Conservation (phyloP, 1,140 invertebrate species). For the Oreohelix idahoensis region DNA sequence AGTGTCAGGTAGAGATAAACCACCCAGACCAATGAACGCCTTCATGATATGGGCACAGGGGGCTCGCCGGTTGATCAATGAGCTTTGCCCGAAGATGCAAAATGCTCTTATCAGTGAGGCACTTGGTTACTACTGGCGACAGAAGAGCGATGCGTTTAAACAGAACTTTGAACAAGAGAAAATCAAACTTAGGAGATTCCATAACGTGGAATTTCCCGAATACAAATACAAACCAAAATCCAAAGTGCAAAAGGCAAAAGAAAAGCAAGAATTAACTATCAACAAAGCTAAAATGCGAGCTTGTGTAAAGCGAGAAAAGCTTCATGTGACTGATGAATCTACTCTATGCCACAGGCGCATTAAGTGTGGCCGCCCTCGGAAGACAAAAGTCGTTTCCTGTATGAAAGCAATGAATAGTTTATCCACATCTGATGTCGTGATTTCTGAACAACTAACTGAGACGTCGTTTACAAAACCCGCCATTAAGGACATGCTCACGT, state of each 20-base stretch:
- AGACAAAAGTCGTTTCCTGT: background rate
- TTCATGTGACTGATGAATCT: background rate
- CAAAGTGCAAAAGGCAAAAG: conserved; percentile 41
- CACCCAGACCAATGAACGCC: conserved; percentile 37
- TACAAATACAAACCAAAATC: conserved; percentile 41
- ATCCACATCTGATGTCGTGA: background rate
- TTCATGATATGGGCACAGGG: conserved; percentile 42
- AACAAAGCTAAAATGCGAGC: conserved; percentile 33
- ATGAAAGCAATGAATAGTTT: background rate
- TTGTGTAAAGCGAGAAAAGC: conserved; percentile 12
- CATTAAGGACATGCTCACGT: conserved; percentile 33
- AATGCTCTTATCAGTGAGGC: conserved; percentile 37
- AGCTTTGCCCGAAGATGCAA: conserved; percentile 38
- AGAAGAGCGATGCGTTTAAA: conserved; percentile 30
- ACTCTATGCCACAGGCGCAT: background rate
- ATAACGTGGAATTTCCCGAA: conserved; percentile 34
- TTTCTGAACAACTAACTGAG: background rate
- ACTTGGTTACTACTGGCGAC: conserved; percentile 28
- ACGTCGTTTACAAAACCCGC: conserved; percentile 5
- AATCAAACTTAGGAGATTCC: conserved; percentile 27
- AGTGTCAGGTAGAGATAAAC: conserved; percentile 21
- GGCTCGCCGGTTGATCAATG: conserved; percentile 32
- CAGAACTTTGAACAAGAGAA: conserved; percentile 35
- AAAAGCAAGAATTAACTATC: conserved; percentile 24
- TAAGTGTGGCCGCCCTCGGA: background rate